Evolutionary conservation across 2,888 invertebrate genomes (phyloP).

Genomic region (Nemoura dubitans): DNA sequence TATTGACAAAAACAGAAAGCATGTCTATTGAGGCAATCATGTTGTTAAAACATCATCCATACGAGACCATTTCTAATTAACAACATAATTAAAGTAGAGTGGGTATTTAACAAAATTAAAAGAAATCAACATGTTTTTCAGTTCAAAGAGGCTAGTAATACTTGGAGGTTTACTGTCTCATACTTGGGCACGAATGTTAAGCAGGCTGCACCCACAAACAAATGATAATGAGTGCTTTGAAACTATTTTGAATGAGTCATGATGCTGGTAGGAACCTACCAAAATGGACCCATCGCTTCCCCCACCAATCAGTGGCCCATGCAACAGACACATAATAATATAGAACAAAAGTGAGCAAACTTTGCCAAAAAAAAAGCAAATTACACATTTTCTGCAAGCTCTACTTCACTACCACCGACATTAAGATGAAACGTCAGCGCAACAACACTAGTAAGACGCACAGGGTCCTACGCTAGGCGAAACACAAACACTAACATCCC

Average conservation of each 20-base stretch:
- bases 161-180: neutral
- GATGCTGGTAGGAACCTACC: neutral
- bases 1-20: no score
- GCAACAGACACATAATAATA: no score
- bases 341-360: no score
- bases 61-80: neutral
- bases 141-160: neutral
- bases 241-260: neutral
- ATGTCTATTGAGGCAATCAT: no score
- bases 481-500: no score
- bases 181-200: neutral
- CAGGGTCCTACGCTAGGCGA: no score
- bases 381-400: no score
- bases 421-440: no score
- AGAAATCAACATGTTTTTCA: neutral
- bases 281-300: neutral
- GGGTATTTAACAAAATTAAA: neutral
- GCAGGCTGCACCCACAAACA: neutral
- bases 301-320: neutral
- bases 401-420: no score
- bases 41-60: no score
- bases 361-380: no score
- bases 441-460: no score
- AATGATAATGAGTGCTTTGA: neutral
- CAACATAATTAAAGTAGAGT: neutral